These are phyloP conservation scores for Amblyteles armatorius DNA, from an alignment of 2,888 invertebrate genomes.

Conservation along the genomic window DNA sequence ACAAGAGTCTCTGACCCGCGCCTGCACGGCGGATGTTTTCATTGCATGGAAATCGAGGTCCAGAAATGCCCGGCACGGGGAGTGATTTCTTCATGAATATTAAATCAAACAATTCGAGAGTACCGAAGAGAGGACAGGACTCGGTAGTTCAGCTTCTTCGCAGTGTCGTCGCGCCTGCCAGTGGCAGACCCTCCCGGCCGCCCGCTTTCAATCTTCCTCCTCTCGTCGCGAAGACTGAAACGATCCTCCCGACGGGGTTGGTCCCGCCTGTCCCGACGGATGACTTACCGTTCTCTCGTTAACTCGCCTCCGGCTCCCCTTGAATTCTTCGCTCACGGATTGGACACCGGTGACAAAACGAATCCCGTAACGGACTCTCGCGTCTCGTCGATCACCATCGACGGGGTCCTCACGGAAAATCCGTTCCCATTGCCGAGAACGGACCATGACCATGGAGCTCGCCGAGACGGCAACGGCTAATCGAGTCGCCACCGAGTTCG, in stretches of 20 bases:
- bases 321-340: constrained; percentile 11
- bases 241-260: constrained; percentile 21
- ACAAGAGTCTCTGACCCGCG: neutral
- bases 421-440: no score
- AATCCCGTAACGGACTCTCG: constrained; percentile 12
- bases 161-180: neutral
- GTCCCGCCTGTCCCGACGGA: constrained; percentile 27
- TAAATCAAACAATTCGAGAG: constrained; percentile 59
- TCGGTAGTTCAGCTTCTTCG: constrained; percentile 15
- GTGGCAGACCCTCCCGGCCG: constrained; percentile 12
- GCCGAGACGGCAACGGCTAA: neutral
- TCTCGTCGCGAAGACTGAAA: constrained; percentile 37
- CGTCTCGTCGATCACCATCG: neutral
- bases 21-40: neutral
- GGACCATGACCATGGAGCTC: no score
- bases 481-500: neutral
- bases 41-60: neutral
- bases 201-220: constrained; percentile 48
- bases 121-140: constrained; percentile 1
- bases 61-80: neutral
- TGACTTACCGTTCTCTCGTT: constrained; percentile 16
- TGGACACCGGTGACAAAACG: constrained; percentile 18
- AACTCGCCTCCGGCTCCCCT: neutral
- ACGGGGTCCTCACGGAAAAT: neutral
- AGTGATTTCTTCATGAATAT: constrained; percentile 64